A percentile compares a stretch with the other conserved stretches of the same genome.
These are phyloP conservation scores for Rhabdomys pumilio DNA, from an alignment of 2,797 vertebrate species.

Conservation along the genomic window DNA sequence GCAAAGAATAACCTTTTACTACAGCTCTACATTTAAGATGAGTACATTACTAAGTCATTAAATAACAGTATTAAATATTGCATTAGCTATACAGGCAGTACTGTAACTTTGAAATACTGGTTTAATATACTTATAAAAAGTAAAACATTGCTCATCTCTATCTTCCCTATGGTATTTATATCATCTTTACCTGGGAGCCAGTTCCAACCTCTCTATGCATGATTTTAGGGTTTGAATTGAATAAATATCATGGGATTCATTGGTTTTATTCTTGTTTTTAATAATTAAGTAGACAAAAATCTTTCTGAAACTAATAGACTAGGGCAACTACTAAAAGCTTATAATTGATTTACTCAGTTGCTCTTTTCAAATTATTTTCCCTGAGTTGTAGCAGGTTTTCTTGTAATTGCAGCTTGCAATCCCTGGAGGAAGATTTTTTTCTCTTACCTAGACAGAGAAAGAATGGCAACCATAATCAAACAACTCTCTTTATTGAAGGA, in stretches of 20 bases:
- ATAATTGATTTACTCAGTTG: not conserved
- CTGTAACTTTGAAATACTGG: constrained; percentile 68
- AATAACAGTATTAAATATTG: constrained; percentile 67
- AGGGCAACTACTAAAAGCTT: not conserved
- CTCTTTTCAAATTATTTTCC: not conserved
- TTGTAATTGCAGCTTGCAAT: not conserved
- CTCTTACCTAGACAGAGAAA: not conserved
- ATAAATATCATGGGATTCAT: not conserved
- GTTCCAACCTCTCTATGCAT: not conserved
- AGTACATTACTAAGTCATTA: constrained; percentile 56
- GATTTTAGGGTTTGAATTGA: constrained; percentile 3
- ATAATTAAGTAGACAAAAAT: not conserved
- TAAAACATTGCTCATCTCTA: constrained; percentile 30
- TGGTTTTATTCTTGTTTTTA: not conserved
- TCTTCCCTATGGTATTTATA: constrained; percentile 17
- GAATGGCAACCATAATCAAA: not conserved
- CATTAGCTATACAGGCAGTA: constrained; percentile 56
- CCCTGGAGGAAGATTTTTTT: not conserved
- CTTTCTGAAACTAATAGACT: not conserved
- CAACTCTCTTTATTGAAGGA: not conserved
- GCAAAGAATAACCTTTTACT: constrained; percentile 58
- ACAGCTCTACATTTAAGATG: constrained; percentile 54
- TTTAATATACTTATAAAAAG: constrained; percentile 66
- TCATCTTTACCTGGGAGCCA: constrained; percentile 11
- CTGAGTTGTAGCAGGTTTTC: not conserved